Evolutionary conservation across 1,140 invertebrate species (phyloP), one percentile per base, ranked within the genome.

Genomic region (Hyles vespertilio): DNA sequence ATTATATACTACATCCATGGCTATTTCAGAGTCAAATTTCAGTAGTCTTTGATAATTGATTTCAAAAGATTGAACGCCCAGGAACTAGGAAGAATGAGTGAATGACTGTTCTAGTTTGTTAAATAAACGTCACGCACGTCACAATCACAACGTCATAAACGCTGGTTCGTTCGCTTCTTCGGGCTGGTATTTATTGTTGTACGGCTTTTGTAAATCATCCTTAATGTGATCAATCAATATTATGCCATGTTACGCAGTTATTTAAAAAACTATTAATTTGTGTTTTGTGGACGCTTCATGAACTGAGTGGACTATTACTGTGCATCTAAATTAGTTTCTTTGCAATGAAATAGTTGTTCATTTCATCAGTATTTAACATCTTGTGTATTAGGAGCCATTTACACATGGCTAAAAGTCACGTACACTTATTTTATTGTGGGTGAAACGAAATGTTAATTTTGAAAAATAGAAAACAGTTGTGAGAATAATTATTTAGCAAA

Each of bases 341-440:
- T 44, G 34, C 12, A 45, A 54, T 44, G n/a, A 22, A 36, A 54
- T 45, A 54, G 43, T 40, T 40, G 43, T 43, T 11, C n/a, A 44
- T 54, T 22, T 54, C 36, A 45, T 51, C 5, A 32, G 8, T 44
- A 44, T 12, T n/a, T 54, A 45, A 56, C 54, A 48, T 47, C 22
- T n/a, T 47, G 32, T 47, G 54, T 64, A 56, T 82, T 75, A 84
- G 84, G 74, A 84, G 86, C 86, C 86, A 89, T 89, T 89, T 85
- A 86, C 79, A 84, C 78, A 84, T 84, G 83, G 77, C 75, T 75
- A 80, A 69, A 78, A 86, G 86, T 89, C 86, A 89, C 86, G 86
- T 89, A 89, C 70, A 65, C 82, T 77, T 73, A 72, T 22, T 40
- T 40, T 77, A 67, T 61, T 60, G 51, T 52, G 62, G 51, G 63